Base-by-base conservation (phyloP, 92 coral and sea anemone species). In the Paramuricea clavata region DNA sequence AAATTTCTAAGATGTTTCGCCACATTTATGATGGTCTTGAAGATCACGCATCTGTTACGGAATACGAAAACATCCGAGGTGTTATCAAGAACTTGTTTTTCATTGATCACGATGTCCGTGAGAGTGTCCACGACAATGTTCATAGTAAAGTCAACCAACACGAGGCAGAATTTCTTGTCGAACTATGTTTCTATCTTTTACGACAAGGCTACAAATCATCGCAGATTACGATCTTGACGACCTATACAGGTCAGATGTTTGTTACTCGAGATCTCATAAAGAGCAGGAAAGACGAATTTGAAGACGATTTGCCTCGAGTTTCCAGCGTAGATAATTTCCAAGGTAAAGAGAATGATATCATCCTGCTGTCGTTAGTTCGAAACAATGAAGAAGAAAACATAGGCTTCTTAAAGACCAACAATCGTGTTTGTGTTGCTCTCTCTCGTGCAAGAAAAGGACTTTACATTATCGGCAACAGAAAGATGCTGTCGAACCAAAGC, bases 401-500 rank as follows among this genome's bases (percentile, higher is more conserved):
- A 13, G 98, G 98, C 27, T 95, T 95, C 85, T 85, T 95, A 84
- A 90, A 89, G 57, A 88, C 85, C 52, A 62, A 65, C 82, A 95
- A 95, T 77, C 97, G 98, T 74, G 95, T 96, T 44, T 95, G 98
- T 74, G 98, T 95, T 34, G 98, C 98, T 13, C 87, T 95, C 68
- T 95, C 97, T 23, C 96, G 98, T 36, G 98, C 98, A 61, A 94
- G 89, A 70, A 90, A 85, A 70, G 98, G 98, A 17, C 88, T 95
- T 67, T 95, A 93, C 81, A 90, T 92, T 86, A 83, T 95, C 72
- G 98, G 98, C 2, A 95, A 93, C 87, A 92, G 91, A 81, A 49
- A 68, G 30, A 89, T 90, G 80, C 65, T 95, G 16, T 49, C 97
- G 1, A 83, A 79, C 73, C 83, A 86, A 78, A 90, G 97, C 50